phyloP scores from a whole-genome alignment of 2,113 vertebrate genomes.

The Sialia sialis region DNA sequence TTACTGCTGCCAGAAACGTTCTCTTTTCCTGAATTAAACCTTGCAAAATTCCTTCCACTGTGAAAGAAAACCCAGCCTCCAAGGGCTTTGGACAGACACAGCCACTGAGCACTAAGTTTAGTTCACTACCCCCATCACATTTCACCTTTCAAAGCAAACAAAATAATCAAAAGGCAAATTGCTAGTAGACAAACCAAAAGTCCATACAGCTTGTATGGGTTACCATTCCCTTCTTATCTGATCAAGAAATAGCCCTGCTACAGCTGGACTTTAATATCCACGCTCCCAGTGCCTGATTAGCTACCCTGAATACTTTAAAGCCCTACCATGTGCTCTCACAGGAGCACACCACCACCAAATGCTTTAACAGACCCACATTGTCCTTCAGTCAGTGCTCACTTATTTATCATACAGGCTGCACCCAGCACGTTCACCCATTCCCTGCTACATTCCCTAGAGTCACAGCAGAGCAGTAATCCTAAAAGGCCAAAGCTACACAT shows the following conservation, averaged over 20 bases:
- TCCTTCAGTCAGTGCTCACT: neutral
- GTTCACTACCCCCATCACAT: neutral
- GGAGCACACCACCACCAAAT: neutral
- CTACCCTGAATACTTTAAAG: slow-evolving; percentile 12
- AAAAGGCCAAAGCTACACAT: neutral
- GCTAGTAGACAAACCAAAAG: neutral
- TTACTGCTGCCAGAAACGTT: neutral
- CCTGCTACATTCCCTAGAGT: neutral
- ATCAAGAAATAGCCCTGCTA: neutral
- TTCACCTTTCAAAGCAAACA: neutral
- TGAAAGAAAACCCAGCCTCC: neutral
- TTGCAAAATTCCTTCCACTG: neutral
- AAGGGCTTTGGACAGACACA: neutral
- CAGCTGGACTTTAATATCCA: neutral
- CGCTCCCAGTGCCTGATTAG: neutral
- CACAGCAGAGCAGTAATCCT: neutral
- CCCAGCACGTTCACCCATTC: neutral
- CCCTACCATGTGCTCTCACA: neutral
- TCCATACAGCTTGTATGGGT: neutral
- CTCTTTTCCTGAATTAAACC: neutral
- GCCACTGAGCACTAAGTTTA: neutral
- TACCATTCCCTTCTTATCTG: neutral
- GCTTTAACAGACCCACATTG: slow-evolving; percentile 16
- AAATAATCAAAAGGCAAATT: neutral
- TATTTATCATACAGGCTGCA: neutral